Evolutionary conservation across 2,888 invertebrate species (phyloP), one percentile per base, ranked within the genome.

Genomic region (Chironomus tentans): DNA sequence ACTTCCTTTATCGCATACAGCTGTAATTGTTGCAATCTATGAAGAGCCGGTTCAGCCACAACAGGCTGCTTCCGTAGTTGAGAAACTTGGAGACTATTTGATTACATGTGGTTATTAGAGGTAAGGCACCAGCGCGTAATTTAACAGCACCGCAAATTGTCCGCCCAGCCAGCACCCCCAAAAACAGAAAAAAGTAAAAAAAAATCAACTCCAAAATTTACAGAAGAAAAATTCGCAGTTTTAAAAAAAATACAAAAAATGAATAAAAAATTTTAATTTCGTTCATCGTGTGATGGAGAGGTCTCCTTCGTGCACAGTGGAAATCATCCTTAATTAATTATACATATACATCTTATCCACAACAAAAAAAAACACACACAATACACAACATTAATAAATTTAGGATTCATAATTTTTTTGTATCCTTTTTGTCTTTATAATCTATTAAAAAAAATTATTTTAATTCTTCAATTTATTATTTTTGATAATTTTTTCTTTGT

Each of bases 71-170:
- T 94, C 94, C 82, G 94, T 95, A 87, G 95, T 95, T 86, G 95
- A 95, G 91, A 95, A 95, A 90, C 90, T 95, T 90, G 95, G 95
- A 88, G 95, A 95, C 87, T 95, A 95, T 91, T 92, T 95, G 90
- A 91, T 95, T 89, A 91, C 90, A 88, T 95, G 94, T 90, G 94
- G 95, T 90, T 95, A 94, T 92, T 95, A 95, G 91, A 90, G 89
- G 89, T 89, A 79, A 82, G 76, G 73, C 65, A 56, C 15, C 47
- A 71, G 15, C 47, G 24, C 68, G 24, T 24, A n/a, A 22, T 24
- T 18, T 65, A 65, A 62, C 21, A 21, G 21, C 65, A 65, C 65
- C 65, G 24, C 65, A 65, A n/a, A 21, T 24, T 56, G 24, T 24
- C 65, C 65, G 21, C 65, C 21, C 65, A 65, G 7, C 65, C 65